Evolutionary conservation across 1,140 invertebrate genomes (phyloP), one percentile per base, ranked within the genome.

Genomic region (Camponotus vicinus): DNA sequence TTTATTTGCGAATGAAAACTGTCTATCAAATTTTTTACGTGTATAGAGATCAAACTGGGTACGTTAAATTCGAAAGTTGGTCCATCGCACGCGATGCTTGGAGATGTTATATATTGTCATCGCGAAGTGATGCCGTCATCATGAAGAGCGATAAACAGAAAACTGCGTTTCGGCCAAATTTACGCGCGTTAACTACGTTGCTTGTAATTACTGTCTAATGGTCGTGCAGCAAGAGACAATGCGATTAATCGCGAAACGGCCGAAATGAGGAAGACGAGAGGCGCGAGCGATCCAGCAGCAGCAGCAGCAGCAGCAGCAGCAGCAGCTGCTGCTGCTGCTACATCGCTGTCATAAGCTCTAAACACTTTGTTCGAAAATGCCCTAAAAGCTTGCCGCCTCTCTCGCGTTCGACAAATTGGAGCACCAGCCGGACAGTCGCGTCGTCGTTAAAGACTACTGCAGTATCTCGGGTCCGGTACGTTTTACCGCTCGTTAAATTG

Each of bases 161-260:
- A 83, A 83, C 69, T 83, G 69, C 55, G 79, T 61, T 63, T 5
- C 40, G 21, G 69, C 57, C 40, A 83, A 83, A 83, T 83, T 83
- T 61, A 83, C 69, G 55, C 69, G 55, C 70, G 69, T 83, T 83
- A 83, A 83, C 69, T 83, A 83, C 79, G 79, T 83, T 83, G 79
- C 79, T 83, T 83, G 79, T 83, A 83, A 83, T 83, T 83, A 83
- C 79, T 83, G 67, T 83, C 79, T 83, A 83, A 83, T 83, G 79
- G 69, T 83, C 70, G 69, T 49, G 55, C 79, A 83, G 79, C 69
- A 75, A 75, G 79, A 83, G 79, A 83, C 79, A 83, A 83, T 83
- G 79, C 69, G 79, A 83, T 83, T 83, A 83, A 83, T 83, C 69
- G 79, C 40, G 79, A 83, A 83, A 83, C 69, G 69, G 18, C 55